Evolutionary conservation across 1,140 invertebrate genomes (phyloP), one percentile per base, ranked within the genome.

Genomic region (Triops longicaudatus): DNA sequence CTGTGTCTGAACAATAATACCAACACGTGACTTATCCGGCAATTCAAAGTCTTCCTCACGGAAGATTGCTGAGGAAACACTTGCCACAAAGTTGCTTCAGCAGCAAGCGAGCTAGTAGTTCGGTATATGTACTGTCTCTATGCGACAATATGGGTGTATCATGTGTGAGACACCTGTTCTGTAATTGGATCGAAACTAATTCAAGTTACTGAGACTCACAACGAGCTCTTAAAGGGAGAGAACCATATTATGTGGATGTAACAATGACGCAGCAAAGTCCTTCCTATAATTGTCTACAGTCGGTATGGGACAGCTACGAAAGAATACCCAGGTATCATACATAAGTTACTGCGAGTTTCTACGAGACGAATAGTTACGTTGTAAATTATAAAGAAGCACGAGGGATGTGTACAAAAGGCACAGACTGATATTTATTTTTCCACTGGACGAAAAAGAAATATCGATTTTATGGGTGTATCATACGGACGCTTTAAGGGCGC

Each of bases 241-340:
- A 63, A 44, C 11, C 17, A 1, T 63, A 14, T 63, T 63, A 3
- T 6, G 9, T 5, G 50, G 14, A n/a, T 63, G 17, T 17, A 17
- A 22, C 50, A 17, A 63, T 63, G 50, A 63, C 50, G 14, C 14
- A 17, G 50, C 50, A 44, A 43, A 75, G 43, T 27, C 41, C 89
- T 85, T 93, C 91, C 74, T 93, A 93, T 86, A 94, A 94, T 85
- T 94, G 92, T 85, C 87, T 94, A 81, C 92, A 90, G 50, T 91
- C 91, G 84, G 76, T 77, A 0, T 94, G 92, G 92, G 92, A 93
- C 85, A 93, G 92, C 85, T 94, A 94, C 84, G 92, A 94, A 85
- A 89, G 88, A 81, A 93, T 93, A 86, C 92, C 92, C 81, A 93
- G 92, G 92, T 94, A 91, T 72, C 7, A 37, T 17, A 63, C 50